Conservation (phyloP, 2,888 invertebrate genomes). For the Lasioglossum zephyrum region DNA sequence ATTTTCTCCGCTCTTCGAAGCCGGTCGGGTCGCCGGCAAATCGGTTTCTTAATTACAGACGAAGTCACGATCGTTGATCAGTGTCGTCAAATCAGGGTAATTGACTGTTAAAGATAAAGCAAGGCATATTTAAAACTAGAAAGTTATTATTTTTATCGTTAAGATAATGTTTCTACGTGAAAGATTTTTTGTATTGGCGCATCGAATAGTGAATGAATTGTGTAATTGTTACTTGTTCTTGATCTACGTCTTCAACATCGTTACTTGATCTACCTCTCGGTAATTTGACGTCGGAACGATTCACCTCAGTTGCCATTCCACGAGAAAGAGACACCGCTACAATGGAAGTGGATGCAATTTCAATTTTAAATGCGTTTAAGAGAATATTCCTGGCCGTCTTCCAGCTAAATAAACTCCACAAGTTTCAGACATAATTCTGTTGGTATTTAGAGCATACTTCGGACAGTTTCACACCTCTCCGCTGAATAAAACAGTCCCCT, state of each 20-base stretch:
- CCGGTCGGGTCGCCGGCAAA: background rate
- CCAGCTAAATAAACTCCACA: constrained; percentile 34
- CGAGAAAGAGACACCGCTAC: constrained; percentile 13
- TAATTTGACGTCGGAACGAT: constrained; percentile 30
- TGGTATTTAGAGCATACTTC: constrained; percentile 41
- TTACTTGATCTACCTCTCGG: constrained; percentile 4
- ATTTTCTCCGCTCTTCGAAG: constrained; percentile 17
- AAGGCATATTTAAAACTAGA: background rate
- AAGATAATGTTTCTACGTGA: background rate
- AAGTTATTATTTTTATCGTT: background rate
- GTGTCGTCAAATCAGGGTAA: too few species aligned
- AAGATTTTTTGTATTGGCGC: too few species aligned
- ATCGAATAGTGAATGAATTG: background rate
- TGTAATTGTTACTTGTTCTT: background rate
- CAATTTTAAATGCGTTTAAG: constrained; percentile 50
- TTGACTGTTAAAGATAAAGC: too few species aligned
- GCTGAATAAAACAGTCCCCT: constrained; percentile 6
- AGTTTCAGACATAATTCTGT: constrained; percentile 28
- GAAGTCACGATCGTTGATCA: background rate
- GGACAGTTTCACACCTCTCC: constrained; percentile 27
- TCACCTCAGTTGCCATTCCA: background rate
- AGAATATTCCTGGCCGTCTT: constrained; percentile 36
- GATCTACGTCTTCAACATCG: too few species aligned
- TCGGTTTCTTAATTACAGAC: background rate
- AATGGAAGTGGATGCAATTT: constrained; percentile 41